Evolutionary conservation across 2,113 vertebrate genomes (phyloP), one percentile per base, ranked within the genome.

Genomic region (Oreotragus oreotragus): DNA sequence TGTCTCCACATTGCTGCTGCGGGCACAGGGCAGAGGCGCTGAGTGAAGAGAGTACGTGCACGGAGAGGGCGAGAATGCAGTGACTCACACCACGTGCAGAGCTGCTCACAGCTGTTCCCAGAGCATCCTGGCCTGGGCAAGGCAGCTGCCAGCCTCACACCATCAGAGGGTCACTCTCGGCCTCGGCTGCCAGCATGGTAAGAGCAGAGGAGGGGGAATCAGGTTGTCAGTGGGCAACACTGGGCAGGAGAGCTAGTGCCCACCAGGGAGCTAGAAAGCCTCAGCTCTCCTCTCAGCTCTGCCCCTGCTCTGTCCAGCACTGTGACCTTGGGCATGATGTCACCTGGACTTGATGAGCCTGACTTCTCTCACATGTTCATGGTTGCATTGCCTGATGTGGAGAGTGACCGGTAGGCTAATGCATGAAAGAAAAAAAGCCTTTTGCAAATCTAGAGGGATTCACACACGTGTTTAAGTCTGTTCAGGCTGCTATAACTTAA

Each of bases 11-110:
- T 39, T 85, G 89, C 53, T 53, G 21, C 25, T 27, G 17, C 0
- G 57, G 96, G 88, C 81, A 49, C 9, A 11, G 89, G 64, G 62
- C 49, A 92, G 57, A 90, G 55, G 51, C 39, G 1, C 70, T 97
- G 96, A 98, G 94, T 96, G 96, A 97, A 94, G 77, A 91, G 70
- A 95, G 85, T 94, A 90, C 2, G 10, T 97, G 97, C 2, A 12
- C 1, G 2, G 25, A 51, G 16, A 94, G 39, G 66, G 30, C 28
- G 33, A 58, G 79, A 96, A 94, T 79, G 92, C 0, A 16, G 88
- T 97, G 97, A 96, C 85, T 97, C 98, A 97, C 0, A 2, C 45
- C 76, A 43, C 64, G 45, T 64, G 94, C 15, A 27, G 85, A 83
- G 84, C 53, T 16, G 45, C 49, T 66, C 79, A 62, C 98, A 98